A percentile compares a stretch with the other conserved stretches of the same genome.
These are phyloP conservation scores for Brachionus plicatilis DNA, from an alignment of 1,140 invertebrate genomes.

Conservation along the genomic window DNA sequence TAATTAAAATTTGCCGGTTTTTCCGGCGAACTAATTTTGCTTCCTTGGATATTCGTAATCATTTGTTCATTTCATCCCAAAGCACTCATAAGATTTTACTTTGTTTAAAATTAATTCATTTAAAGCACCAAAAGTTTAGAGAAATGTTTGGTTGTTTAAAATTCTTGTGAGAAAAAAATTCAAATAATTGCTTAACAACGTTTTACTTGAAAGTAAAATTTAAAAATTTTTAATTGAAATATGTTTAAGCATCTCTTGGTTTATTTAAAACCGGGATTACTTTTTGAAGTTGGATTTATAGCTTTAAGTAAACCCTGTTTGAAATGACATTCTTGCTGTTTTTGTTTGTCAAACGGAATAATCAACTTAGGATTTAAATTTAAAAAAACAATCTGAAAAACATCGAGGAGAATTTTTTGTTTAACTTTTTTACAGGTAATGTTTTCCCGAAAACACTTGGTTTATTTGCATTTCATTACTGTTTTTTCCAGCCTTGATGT, in stretches of 20 bases:
- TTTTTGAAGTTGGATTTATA: not conserved
- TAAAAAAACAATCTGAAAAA: not conserved
- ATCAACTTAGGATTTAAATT: not conserved
- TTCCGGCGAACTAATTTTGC: slow-evolving; percentile 15
- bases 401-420: not conserved
- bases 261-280: not conserved
- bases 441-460: not conserved
- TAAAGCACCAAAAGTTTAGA: not conserved
- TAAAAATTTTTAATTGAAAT: not conserved
- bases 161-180: not conserved
- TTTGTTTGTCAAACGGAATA: not conserved
- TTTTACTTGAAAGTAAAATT: not conserved
- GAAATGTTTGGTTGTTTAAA: slow-evolving; percentile 11
- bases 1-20: slow-evolving; percentile 25
- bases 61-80: not conserved
- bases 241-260: not conserved
- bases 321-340: not conserved
- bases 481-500: not conserved
- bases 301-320: slow-evolving; percentile 16
- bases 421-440: not conserved
- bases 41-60: slow-evolving; percentile 18
- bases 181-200: slow-evolving; percentile 25
- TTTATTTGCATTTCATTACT: not conserved
- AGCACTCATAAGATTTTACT: not conserved
- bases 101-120: not conserved